Evolutionary conservation across 92 coral and sea anemone species (phyloP), one percentile per base, ranked within the genome.

Genomic region (Desmophyllum pertusum): DNA sequence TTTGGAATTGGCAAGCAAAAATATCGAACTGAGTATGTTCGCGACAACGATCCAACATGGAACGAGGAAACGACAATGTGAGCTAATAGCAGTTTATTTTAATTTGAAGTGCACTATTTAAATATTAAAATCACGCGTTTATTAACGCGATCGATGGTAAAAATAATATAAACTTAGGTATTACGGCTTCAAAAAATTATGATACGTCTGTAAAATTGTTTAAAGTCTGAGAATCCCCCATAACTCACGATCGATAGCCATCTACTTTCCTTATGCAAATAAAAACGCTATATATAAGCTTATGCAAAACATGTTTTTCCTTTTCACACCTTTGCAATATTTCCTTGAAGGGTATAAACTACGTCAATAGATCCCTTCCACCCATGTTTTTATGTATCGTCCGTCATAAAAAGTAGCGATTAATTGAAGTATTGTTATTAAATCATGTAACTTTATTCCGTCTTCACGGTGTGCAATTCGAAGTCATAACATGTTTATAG

Each of bases 1-100:
- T 97, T 97, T 87, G 99, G 99, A 6, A 88, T 95, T 15, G 99
- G 97, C 43, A 97, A 97, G 83, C 94, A 97, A 46, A 97, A 97
- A 74, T 97, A 90, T 37, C 91, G 97, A 10, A 97, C 99, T 19
- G 99, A 97, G 38, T 72, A 57, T 10, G 93, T 93, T 6, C 93
- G 75, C 53, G 93, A 85, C 15, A 95, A 93, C 79, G 91, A 93
- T 65, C 99, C 99, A 6, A 97, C 98, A 50, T 97, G 99, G 99
- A 97, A 97, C 80, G 99, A 97, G 80, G 99, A 97, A 86, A 89
- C 93, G 31, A 81, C 89, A 11, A 95, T 97, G 99, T 97, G 78
- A 92, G 99, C n/a, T n/a, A n/a, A n/a, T n/a, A n/a, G n/a, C n/a
- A n/a, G n/a, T n/a, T n/a, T n/a, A n/a, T n/a, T n/a, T n/a, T n/a